These are phyloP conservation scores for Parauchenoglanis punctatus DNA, from an alignment of 2,797 vertebrate species.

Conservation along the genomic window DNA sequence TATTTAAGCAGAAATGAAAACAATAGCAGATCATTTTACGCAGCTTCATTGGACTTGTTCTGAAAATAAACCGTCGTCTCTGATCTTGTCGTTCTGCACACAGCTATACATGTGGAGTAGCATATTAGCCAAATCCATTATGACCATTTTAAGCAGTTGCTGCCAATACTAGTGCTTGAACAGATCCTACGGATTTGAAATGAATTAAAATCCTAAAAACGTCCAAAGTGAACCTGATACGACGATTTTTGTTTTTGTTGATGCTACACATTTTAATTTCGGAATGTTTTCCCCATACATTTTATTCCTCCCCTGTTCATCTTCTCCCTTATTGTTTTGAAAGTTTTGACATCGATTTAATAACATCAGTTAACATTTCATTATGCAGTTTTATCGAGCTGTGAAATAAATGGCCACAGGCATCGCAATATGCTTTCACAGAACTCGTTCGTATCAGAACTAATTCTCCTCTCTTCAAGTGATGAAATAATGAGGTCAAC, in stretches of 20 bases:
- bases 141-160: neutral
- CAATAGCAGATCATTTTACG: neutral
- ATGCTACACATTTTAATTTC: neutral
- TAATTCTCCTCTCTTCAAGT: neutral
- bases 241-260: neutral
- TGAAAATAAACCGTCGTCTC: neutral
- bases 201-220: neutral
- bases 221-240: neutral
- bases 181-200: neutral
- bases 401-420: neutral
- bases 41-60: neutral
- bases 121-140: neutral
- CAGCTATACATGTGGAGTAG: neutral
- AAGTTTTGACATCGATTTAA: neutral
- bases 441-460: neutral
- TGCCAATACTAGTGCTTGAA: neutral
- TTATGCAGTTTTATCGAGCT: neutral
- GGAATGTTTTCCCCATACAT: neutral
- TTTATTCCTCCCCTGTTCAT: neutral
- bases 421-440: neutral
- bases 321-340: neutral
- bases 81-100: neutral
- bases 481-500: constrained; percentile 1
- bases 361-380: neutral
- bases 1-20: neutral